A percentile compares a stretch with the other conserved stretches of the same genome.
Conservation (phyloP, 2,888 invertebrate species). For the Mimumesa dahlbomi region DNA sequence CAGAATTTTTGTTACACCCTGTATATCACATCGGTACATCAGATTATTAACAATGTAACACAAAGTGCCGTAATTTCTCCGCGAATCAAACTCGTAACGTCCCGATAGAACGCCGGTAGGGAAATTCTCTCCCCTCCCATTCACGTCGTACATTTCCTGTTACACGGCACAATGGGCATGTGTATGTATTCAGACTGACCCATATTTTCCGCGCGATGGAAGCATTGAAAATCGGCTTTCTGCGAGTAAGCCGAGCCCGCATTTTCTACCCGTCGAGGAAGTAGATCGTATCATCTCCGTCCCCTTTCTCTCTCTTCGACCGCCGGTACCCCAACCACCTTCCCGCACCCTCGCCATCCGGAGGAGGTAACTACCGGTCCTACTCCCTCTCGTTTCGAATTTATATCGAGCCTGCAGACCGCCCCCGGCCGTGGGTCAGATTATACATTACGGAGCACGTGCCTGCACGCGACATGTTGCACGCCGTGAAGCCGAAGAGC, state of each 20-base stretch:
- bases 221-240: constrained; percentile 54
- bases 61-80: too few species aligned
- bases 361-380: too few species aligned
- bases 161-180: background rate
- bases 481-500: constrained; percentile 40
- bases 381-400: constrained; percentile 35
- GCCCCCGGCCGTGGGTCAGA: constrained; percentile 59
- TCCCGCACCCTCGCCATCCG: background rate
- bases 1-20: too few species aligned
- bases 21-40: too few species aligned
- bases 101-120: background rate
- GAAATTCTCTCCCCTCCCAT: background rate
- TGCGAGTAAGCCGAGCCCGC: constrained; percentile 29
- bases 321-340: constrained; percentile 11
- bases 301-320: constrained; percentile 21
- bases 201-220: constrained; percentile 25
- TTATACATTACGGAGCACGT: constrained; percentile 64
- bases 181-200: constrained; percentile 4
- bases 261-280: constrained; percentile 38
- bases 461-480: constrained; percentile 67
- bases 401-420: constrained; percentile 49
- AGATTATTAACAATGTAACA: too few species aligned
- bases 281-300: constrained; percentile 47
- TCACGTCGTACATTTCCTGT: background rate
- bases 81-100: background rate